A percentile compares a stretch with the other conserved stretches of the same genome.
These are phyloP conservation scores for Parasteatoda lunata DNA, from an alignment of 2,888 invertebrate species.

Conservation along the genomic window DNA sequence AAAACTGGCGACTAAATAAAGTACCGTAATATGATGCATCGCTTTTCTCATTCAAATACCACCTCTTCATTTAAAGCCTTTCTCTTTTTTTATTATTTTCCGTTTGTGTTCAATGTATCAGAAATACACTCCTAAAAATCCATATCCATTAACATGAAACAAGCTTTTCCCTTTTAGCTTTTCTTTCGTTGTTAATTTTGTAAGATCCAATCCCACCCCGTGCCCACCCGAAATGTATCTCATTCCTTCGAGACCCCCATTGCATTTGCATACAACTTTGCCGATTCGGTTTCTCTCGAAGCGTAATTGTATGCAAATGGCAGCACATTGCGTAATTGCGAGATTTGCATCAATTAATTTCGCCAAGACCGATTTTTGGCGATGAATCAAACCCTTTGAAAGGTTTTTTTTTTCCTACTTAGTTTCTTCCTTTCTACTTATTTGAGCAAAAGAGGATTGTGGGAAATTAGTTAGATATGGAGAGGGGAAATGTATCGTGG, in stretches of 20 bases:
- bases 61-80: not conserved
- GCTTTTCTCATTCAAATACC: not conserved
- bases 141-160: slow-evolving; percentile 41
- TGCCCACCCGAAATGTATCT: not conserved
- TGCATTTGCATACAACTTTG: slow-evolving; percentile 43
- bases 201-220: slow-evolving; percentile 14
- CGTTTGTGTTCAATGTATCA: slow-evolving; percentile 6
- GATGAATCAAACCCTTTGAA: slow-evolving; percentile 15
- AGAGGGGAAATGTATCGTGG: not conserved
- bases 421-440: not conserved
- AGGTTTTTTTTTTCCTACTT: slow-evolving; percentile 14
- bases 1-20: not conserved
- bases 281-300: slow-evolving; percentile 22
- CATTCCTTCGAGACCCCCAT: slow-evolving; percentile 30
- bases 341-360: slow-evolving; percentile 65
- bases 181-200: slow-evolving; percentile 43
- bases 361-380: slow-evolving; percentile 40
- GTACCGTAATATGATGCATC: not conserved
- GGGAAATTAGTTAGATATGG: not conserved
- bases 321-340: slow-evolving; percentile 45
- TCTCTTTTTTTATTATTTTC: not conserved
- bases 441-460: not conserved
- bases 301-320: slow-evolving; percentile 61
- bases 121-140: slow-evolving; percentile 42
- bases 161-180: slow-evolving; percentile 27